Evolutionary conservation across 2,888 invertebrate species (phyloP), one percentile per base, ranked within the genome.

Genomic region (Drosophila lutescens): DNA sequence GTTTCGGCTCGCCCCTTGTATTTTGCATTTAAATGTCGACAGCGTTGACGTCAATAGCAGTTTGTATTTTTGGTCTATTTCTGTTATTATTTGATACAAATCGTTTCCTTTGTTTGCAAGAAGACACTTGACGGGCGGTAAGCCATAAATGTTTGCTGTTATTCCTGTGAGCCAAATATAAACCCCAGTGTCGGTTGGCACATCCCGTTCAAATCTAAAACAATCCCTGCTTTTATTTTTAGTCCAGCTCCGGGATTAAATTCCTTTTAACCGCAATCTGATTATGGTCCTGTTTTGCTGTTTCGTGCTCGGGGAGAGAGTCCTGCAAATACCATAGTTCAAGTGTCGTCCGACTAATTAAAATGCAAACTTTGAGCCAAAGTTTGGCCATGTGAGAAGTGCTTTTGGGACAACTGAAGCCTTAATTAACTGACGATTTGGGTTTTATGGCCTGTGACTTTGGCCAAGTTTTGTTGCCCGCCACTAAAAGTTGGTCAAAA

Each of bases 21-120:
- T 76, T 76, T 81, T 74, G 47, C 67, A 74, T 77, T 68, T 71
- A 74, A 81, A 78, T 76, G 62, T 43, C 51, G 55, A 26, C 41
- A 23, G 10, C 23, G 34, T 50, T 86, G 80, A 76, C 83, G 83
- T 80, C 76, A 83, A 78, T 66, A 46, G 65, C 59, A 54, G 67
- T 55, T 62, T 71, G 17, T 38, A 51, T 56, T 43, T 40, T 20
- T 36, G 47, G 17, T 12, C 12, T 58, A 44, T 43, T 57, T 8
- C 50, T 56, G 40, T 50, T 49, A 34, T 56, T 76, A 23, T 60
- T 66, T 30, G 30, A 30, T 46, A 66, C 62, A 44, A 30, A 40
- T 34, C 23, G 12, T 26, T 36, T 7, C 46, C 26, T 47, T 66
- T 65, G 66, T 66, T 53, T 26, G 34, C 40, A 0, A 15, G 20